Percentiles rank a stretch among this genome's conserved stretches.
These are phyloP conservation scores for Hymenochirus boettgeri DNA, from an alignment of 2,113 vertebrate genomes.

Conservation along the genomic window DNA sequence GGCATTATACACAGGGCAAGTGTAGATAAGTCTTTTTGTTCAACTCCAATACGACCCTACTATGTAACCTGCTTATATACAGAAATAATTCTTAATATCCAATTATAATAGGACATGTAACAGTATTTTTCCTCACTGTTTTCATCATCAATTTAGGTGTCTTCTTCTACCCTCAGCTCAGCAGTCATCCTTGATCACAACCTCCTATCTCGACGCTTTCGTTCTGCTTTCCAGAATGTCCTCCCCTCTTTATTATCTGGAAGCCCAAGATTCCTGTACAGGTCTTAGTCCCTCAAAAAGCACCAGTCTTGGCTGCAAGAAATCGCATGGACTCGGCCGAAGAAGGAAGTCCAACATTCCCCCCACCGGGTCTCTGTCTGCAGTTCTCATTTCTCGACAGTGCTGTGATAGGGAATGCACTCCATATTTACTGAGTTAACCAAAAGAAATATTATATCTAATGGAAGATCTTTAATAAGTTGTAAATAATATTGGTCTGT, in stretches of 20 bases:
- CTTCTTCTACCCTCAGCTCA: slow-evolving; percentile 71
- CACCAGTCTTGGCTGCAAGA: slow-evolving; percentile 48
- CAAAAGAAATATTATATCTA: too few species aligned
- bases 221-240: slow-evolving; percentile 58
- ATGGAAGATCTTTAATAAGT: too few species aligned
- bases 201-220: slow-evolving; percentile 65
- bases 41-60: too few species aligned
- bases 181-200: slow-evolving; percentile 71
- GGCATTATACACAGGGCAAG: too few species aligned
- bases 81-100: too few species aligned
- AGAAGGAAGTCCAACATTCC: slow-evolving; percentile 47
- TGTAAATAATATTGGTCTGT: too few species aligned
- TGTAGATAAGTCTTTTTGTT: too few species aligned
- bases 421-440: too few species aligned
- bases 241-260: slow-evolving; percentile 52
- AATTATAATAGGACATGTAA: background rate
- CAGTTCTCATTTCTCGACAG: slow-evolving; percentile 51
- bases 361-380: slow-evolving; percentile 48
- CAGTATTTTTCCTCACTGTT: background rate
- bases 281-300: slow-evolving; percentile 42
- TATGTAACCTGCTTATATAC: too few species aligned
- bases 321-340: slow-evolving; percentile 55
- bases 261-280: slow-evolving; percentile 21
- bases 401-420: slow-evolving; percentile 32
- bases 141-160: slow-evolving; percentile 54